Evolutionary conservation across 1,140 invertebrate species (phyloP), one percentile per base, ranked within the genome.

Genomic region (Drosophila pruinosa): DNA sequence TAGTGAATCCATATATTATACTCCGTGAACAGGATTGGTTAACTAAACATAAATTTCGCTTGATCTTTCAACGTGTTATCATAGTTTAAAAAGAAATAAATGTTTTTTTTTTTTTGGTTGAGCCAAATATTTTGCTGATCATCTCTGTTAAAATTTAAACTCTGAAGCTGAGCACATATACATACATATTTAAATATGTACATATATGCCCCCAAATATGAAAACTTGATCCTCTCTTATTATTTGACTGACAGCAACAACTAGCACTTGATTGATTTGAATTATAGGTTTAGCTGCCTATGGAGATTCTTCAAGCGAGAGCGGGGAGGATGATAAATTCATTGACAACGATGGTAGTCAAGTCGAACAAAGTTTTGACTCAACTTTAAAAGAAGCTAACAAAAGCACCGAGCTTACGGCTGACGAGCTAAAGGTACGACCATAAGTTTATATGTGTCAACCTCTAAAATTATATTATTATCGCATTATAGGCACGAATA

Each of bases 281-380:
- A 70, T 91, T 91, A 75, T 89, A 91, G 90, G 90, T 72, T 89
- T 91, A 91, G 90, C 90, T 71, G 90, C 78, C 28, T 91, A 91
- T 70, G 89, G 77, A 54, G 86, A 89, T 86, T 86, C 80, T 71
- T 89, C 89, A 52, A 89, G 85, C 72, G 88, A 91, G 45, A 89
- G 71, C 54, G 88, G 74, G 19, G 75, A 77, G 26, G 74, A 86
- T 10, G 77, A 89, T 3, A 50, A 73, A 36, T 8, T 24, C 15
- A 63, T 68, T 17, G 56, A 63, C 59, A 68, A 72, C 36, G 59
- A 75, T 41, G 75, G 56, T 8, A 69, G 45, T 8, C 45, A 53
- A 31, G 39, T 39, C 21, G 77, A 61, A 15, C 69, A 54, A 5
- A 50, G 12, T 8, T 14, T 36, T 6, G 79, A 77, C 14, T 59